A percentile compares a stretch with the other conserved stretches of the same genome.
phyloP scores from a whole-genome alignment of 2,888 invertebrate species.

The Heliconius ethilla region DNA sequence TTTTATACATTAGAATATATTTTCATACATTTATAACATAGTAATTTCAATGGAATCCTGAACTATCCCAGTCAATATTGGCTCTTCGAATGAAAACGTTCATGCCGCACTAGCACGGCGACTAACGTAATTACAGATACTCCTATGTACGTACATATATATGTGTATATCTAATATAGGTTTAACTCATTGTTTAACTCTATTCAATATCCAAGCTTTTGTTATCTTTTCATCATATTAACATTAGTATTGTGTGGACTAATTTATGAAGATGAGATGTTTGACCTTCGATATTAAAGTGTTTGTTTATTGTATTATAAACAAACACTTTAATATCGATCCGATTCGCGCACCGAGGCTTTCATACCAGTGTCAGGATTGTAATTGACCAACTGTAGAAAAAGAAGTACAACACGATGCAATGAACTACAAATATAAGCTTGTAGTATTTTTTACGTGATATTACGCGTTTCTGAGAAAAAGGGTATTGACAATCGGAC shows the following conservation, averaged over 20 bases:
- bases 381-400: too few species aligned
- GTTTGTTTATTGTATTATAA: neutral
- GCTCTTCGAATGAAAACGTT: conserved; percentile 9
- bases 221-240: neutral
- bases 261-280: neutral
- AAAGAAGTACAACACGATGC: too few species aligned
- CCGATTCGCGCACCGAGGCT: too few species aligned
- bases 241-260: neutral
- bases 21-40: conserved; percentile 3
- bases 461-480: too few species aligned
- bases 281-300: neutral
- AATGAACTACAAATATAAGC: too few species aligned
- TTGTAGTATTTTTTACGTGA: too few species aligned
- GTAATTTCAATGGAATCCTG: conserved; percentile 10
- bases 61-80: neutral
- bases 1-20: neutral
- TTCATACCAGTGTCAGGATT: too few species aligned
- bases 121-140: neutral
- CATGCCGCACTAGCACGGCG: neutral
- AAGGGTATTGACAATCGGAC: too few species aligned
- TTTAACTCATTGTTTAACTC: neutral
- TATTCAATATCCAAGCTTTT: neutral
- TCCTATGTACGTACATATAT: neutral
- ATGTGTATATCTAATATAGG: neutral
- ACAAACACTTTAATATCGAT: too few species aligned